Base-by-base conservation (phyloP, 2,113 vertebrate species). In the Alligator sinensis region DNA sequence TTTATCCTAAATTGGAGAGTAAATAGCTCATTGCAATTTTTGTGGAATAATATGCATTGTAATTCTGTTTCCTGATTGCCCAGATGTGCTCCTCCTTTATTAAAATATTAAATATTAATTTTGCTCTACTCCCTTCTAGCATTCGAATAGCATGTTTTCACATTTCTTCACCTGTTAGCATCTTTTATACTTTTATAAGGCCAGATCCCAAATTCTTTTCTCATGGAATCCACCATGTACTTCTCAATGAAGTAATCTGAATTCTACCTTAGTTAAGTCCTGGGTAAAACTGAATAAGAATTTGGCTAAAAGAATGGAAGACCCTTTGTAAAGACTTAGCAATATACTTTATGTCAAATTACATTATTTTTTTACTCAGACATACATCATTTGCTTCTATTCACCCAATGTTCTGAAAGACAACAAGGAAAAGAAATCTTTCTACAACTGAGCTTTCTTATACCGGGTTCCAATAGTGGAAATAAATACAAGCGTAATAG, bases 141-240 rank as follows among this genome's bases (percentile, higher is more conserved):
- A n/a, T 28, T 25, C 5, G 3, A 9, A n/a, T 16, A 6, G 54
- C 25, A 57, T 57, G 3, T 24, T 1, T 21, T 24, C 0, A 24
- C 62, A 70, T 54, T 25, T 6, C 63, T 22, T 1, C 77, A 6
- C 11, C 30, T 9, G 15, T 19, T 38, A 15, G 34, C 5, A 74
- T 22, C 30, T 13, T 22, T 70, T 38, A 11, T 47, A 47, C 47
- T 47, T 47, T 47, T 47, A 47, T 9, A 47, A 47, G 47, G 47
- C 47, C 15, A 6, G 7, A 60, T 66, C 25, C 68, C 78, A 70
- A 62, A 78, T 19, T 59, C 77, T 27, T 9, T 91, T 85, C 58
- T 60, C 28, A 77, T 66, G 54, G 7, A 28, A 55, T 80, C 25
- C 38, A 14, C 30, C n/a, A 68, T 59, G 10, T n/a, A 4, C 28